These are phyloP conservation scores for Hippopotamus amphibius DNA, from an alignment of 2,113 vertebrate genomes.

Conservation along the genomic window DNA sequence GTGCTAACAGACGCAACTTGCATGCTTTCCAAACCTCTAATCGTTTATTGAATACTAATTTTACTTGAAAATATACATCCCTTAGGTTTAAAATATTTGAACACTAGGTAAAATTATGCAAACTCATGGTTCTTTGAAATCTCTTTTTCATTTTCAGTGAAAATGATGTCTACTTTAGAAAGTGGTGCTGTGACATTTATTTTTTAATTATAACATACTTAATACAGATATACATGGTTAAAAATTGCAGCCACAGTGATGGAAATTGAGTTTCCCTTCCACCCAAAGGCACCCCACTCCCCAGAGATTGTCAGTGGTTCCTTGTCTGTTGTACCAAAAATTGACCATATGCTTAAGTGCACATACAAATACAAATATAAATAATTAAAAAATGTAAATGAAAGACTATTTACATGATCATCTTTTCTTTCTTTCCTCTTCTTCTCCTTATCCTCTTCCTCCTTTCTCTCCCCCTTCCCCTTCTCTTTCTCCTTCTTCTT, in stretches of 20 bases:
- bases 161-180: background rate
- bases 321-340: background rate
- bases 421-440: background rate
- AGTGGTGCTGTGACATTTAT: background rate
- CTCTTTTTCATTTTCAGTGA: background rate
- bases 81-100: slow-evolving; percentile 28
- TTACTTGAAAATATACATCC: background rate
- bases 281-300: background rate
- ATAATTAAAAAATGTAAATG: background rate
- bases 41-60: background rate
- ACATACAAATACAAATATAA: background rate
- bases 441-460: too few species aligned
- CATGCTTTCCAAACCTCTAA: background rate
- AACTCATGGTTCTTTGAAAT: background rate
- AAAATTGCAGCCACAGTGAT: background rate
- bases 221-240: background rate
- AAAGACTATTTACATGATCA: background rate
- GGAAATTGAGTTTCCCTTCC: background rate
- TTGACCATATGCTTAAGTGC: background rate
- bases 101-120: background rate
- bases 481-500: too few species aligned
- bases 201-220: slow-evolving; percentile 46
- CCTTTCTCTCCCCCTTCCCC: too few species aligned
- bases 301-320: background rate
- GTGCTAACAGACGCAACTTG: background rate